phyloP scores from a whole-genome alignment of 2,888 invertebrate species.

The Conomelus anceps region DNA sequence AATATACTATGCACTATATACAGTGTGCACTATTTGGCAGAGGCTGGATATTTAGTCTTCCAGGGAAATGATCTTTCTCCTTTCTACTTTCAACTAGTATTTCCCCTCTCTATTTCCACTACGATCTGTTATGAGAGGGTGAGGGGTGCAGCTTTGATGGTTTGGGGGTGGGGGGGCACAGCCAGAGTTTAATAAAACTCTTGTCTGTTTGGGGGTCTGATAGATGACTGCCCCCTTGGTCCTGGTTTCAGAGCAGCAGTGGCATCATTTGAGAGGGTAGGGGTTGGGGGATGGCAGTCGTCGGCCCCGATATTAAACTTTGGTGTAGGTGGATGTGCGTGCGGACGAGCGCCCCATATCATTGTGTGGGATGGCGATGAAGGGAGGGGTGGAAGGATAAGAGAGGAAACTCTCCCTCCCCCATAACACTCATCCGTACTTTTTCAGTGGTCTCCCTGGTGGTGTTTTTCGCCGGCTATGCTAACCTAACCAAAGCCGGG shows the following conservation, averaged over 20 bases:
- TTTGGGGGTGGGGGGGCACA: not conserved
- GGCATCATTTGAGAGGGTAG: not conserved
- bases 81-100: not conserved
- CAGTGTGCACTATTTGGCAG: not conserved
- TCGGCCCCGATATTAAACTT: conserved; percentile 6
- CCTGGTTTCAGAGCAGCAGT: no score
- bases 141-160: not conserved
- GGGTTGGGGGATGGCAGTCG: not conserved
- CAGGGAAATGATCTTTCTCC: conserved; percentile 1
- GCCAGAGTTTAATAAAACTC: conserved; percentile 47
- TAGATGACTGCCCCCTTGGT: conserved; percentile 46
- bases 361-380: not conserved
- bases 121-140: not conserved
- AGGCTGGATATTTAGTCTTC: not conserved
- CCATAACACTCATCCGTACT: not conserved
- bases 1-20: not conserved
- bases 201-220: conserved; percentile 50
- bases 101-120: not conserved
- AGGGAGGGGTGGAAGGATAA: not conserved
- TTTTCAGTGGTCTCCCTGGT: not conserved
- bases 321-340: not conserved
- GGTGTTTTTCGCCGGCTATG: not conserved
- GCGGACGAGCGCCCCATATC: not conserved
- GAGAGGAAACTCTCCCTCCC: not conserved
- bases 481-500: not conserved